phyloP scores from a whole-genome alignment of 2,113 vertebrate species.

The Lasiurus borealis region DNA sequence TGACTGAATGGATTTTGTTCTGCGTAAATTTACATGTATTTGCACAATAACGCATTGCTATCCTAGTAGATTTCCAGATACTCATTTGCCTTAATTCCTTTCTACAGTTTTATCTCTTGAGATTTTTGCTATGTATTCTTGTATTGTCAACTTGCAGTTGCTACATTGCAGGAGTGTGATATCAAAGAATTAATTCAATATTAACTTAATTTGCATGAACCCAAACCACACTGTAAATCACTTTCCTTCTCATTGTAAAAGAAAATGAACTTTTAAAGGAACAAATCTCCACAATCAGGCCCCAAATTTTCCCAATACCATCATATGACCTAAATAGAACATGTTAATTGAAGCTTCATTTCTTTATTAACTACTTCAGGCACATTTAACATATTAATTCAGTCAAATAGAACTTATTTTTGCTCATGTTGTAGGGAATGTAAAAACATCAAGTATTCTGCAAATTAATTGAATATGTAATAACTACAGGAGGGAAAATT shows the following conservation, averaged over 20 bases:
- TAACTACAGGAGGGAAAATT: conserved; percentile 19
- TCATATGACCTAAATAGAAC: conserved; percentile 65
- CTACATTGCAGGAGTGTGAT: conserved; percentile 90
- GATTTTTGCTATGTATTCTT: conserved; percentile 88
- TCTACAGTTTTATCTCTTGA: conserved; percentile 90
- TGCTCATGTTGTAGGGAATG: conserved; percentile 57
- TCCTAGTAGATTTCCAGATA: conserved; percentile 92
- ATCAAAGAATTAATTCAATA: conserved; percentile 88
- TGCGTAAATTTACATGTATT: conserved; percentile 93
- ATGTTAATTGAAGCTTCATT: conserved; percentile 68
- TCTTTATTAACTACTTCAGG: conserved; percentile 77
- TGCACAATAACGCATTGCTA: conserved; percentile 95
- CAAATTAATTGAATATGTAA: conserved; percentile 43
- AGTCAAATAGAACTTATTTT: conserved; percentile 69
- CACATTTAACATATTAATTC: conserved; percentile 72
- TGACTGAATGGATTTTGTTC: conserved; percentile 92
- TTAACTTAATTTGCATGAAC: conserved; percentile 90
- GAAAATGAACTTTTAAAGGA: conserved; percentile 85
- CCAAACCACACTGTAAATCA: conserved; percentile 89
- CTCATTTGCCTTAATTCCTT: conserved; percentile 95
- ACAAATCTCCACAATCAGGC: conserved; percentile 58
- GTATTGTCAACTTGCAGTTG: conserved; percentile 99
- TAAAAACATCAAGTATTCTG: conserved; percentile 67
- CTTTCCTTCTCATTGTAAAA: conserved; percentile 84
- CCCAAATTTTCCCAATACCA: conserved; percentile 74